Base-by-base conservation (phyloP, 2,888 invertebrate genomes). In the Cheilosia vulpina region DNA sequence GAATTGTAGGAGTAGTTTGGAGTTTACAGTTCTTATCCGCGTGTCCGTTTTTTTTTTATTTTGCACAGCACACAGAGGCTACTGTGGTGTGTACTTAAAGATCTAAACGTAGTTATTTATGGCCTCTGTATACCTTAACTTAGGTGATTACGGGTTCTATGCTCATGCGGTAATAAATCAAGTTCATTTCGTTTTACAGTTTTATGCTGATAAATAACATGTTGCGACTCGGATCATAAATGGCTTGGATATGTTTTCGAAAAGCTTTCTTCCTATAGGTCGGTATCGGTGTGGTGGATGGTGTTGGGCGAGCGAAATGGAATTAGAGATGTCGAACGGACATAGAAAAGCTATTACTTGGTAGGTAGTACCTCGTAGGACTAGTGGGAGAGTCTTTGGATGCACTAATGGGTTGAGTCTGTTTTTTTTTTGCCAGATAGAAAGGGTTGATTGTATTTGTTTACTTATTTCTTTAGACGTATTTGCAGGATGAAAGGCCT, bases 131-230 rank as follows among this genome's bases (percentile, higher is more conserved):
- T 38, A 75, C 80, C 76, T 81, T 76, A 66, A 69, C 85, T 85
- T 72, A 57, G 80, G 76, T 80, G 85, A 85, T 85, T 85, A 85
- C 85, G 71, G 85, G 85, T 72, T 85, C 80, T 77, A 76, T 72
- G 81, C 80, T 72, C 76, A 58, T 57, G 57, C 75, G 65, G 72
- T 58, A 81, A 85, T 81, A 85, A 85, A 85, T 85, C 85, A 85
- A 81, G 85, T 77, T 80, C 72, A 81, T 81, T 81, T 77, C 72
- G 66, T 62, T 85, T 85, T 73, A 85, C 85, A 85, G 85, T 81
- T 81, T 81, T 85, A 81, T 85, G 76, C 72, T 81, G 76, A 85
- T 85, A 85, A 85, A 85, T 81, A 85, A 85, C 85, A 85, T 77
- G 85, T 85, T 85, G 72, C 76, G 72, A 81, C 53, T 76, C 43